Evolutionary conservation across 2,113 vertebrate genomes (phyloP).

Genomic region (Struthio camelus): DNA sequence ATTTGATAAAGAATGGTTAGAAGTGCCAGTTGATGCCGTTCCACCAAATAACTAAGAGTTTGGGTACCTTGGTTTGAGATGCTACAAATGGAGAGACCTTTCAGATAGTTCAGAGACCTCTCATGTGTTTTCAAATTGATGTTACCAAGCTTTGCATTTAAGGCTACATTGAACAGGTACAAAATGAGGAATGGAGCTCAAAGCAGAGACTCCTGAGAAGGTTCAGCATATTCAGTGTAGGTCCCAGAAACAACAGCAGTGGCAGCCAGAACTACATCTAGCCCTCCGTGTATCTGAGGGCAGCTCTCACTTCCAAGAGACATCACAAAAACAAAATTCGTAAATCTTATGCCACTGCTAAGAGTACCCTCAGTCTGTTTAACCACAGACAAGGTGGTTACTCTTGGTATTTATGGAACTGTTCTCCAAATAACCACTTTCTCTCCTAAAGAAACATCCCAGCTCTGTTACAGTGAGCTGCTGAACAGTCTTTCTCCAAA

Average conservation of each 20-base stretch:
- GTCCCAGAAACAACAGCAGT: background rate
- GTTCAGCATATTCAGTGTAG: background rate
- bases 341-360: background rate
- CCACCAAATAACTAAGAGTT: fast-evolving
- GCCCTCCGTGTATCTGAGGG: background rate
- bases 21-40: background rate
- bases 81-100: background rate
- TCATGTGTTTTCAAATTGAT: fast-evolving
- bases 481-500: background rate
- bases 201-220: background rate
- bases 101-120: background rate
- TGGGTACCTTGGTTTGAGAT: background rate
- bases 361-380: background rate
- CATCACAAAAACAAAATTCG: background rate
- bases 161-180: background rate
- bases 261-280: background rate
- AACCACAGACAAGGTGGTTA: background rate
- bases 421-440: background rate
- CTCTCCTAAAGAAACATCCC: background rate
- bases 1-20: background rate
- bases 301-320: background rate
- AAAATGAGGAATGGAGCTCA: background rate
- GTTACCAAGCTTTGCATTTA: background rate
- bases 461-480: background rate
- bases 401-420: background rate